Base-by-base conservation (phyloP, 2,113 vertebrate species). In the Tachysurus fulvidraco region DNA sequence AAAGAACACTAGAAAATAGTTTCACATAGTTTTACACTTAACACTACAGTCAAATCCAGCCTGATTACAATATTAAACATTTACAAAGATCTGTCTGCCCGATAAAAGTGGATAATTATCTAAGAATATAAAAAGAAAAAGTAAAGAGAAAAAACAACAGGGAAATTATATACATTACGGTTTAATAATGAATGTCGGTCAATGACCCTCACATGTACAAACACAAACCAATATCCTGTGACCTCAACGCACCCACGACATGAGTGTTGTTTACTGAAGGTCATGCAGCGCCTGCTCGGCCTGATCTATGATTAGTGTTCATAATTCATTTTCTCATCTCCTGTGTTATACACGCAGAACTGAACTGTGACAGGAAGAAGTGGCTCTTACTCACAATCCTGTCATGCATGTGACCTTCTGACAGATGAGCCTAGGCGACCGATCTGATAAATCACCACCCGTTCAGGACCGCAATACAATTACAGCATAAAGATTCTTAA, bases 341-440 rank as follows among this genome's bases (percentile, higher is more conserved):
- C 25, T 3, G 21, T 41, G 67, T 71, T 64, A 30, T 55, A 79
- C 44, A 54, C 6, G 1, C 36, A 50, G 85, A 59, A 69, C 78
- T 60, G 78, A 73, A 69, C 57, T 12, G 36, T 54, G 55, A 19
- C 10, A 81, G 79, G 79, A 81, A 55, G 54, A 55, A 73, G 36
- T 74, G 64, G 85, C 54, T 46, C 64, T 86, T 59, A 81, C 64
- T 86, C 77, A 79, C 25, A 84, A 60, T 23, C 14, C 30, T 71
- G 67, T 65, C 81, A 36, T 76, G 6, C 71, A 55, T 54, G 44
- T 52, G n/a, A 82, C 55, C 79, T 11, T 86, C 59, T 64, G 73
- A 64, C 74, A 78, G 60, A 30, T 36, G 64, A 83, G 25, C 64
- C 3, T 17, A 46, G 4, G 1, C 17, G n/a, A 54, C 46, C 23